These are phyloP conservation scores for Catharus fuscescens DNA, from an alignment of 2,113 vertebrate genomes.

Conservation along the genomic window DNA sequence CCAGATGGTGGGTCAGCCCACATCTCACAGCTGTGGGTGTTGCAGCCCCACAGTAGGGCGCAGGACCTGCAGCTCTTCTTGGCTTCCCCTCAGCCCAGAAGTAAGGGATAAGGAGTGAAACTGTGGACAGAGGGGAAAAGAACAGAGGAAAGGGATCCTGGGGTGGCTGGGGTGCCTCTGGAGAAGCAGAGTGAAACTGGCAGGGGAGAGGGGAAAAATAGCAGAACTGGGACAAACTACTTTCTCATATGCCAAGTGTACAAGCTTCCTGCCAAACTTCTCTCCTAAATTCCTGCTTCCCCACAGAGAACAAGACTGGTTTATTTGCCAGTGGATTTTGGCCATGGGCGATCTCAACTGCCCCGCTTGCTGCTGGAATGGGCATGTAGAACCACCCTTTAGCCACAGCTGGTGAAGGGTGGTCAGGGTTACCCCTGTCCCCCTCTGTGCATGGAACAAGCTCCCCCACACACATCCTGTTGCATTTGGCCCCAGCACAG, in stretches of 20 bases:
- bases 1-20: neutral
- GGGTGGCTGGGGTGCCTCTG: too few relatives aligned
- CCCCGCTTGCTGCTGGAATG: fast-evolving
- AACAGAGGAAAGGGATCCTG: neutral
- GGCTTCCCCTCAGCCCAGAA: neutral
- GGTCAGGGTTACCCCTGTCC: neutral
- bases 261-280: neutral
- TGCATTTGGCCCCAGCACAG: neutral
- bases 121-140: neutral
- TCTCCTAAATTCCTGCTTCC: constrained; percentile 8
- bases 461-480: neutral
- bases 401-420: neutral
- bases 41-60: neutral
- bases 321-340: neutral
- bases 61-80: neutral
- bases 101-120: fast-evolving
- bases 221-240: neutral
- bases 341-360: fast-evolving
- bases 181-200: neutral
- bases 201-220: neutral
- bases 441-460: neutral
- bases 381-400: neutral
- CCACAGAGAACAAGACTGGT: neutral
- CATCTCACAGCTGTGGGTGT: neutral
- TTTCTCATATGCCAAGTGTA: neutral